Conservation (phyloP, 2,888 invertebrate species). For the Hololepta plana region DNA sequence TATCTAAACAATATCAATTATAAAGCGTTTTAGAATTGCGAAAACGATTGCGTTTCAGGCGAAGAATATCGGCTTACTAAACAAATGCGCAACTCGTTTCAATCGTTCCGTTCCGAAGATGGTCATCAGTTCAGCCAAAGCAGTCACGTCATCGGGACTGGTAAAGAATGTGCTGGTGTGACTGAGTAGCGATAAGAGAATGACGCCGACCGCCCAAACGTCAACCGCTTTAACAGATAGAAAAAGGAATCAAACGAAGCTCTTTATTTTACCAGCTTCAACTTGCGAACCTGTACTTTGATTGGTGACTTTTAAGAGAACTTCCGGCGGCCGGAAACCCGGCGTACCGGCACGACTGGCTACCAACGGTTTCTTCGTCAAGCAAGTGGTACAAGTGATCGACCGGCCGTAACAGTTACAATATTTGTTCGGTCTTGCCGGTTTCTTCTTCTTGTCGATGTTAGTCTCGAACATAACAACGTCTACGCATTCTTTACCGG, state of each 20-base stretch:
- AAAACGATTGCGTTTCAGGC: not conserved
- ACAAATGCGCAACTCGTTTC: conserved; percentile 42
- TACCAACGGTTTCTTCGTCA: conserved; percentile 40
- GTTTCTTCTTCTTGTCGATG: no score
- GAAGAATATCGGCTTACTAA: conserved; percentile 31
- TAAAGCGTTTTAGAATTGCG: conserved; percentile 5
- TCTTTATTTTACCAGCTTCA: conserved; percentile 1
- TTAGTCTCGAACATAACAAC: no score
- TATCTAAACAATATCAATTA: conserved; percentile 20
- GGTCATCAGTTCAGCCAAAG: conserved; percentile 65
- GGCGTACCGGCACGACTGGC: conserved; percentile 79
- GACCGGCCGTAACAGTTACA: conserved; percentile 42
- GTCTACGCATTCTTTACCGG: no score
- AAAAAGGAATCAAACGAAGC: no score
- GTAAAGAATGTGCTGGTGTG: conserved; percentile 73
- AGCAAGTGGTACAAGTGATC: conserved; percentile 48
- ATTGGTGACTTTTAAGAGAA: conserved; percentile 55
- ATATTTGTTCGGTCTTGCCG: conserved; percentile 4
- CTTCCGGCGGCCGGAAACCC: conserved; percentile 78
- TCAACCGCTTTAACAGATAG: conserved; percentile 47
- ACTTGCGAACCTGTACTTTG: conserved; percentile 49
- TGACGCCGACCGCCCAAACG: conserved; percentile 78
- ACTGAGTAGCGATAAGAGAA: conserved; percentile 58
- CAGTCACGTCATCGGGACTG: conserved; percentile 59
- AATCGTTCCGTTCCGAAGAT: conserved; percentile 58